Evolutionary conservation across 2,113 vertebrate genomes (phyloP), one percentile per base, ranked within the genome.

Genomic region (Pollachius pollachius): DNA sequence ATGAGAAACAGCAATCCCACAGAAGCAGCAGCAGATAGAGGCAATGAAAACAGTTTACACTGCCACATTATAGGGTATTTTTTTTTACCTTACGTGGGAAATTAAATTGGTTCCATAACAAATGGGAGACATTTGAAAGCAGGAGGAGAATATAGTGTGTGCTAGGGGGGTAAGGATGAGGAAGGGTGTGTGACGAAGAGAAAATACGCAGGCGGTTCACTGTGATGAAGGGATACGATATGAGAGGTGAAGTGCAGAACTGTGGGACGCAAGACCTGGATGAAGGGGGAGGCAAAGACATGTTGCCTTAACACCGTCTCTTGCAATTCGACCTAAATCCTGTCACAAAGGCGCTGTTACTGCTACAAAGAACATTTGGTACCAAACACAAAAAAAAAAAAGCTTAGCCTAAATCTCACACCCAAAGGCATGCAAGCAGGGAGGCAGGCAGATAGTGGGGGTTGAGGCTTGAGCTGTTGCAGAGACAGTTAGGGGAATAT

Each of bases 401-500:
- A 4, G 59, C 18, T 13, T 61, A 21, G 11, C 70, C 52, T 19
- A 80, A 82, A 84, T 83, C 79, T 77, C 60, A 59, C 70, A 82
- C 79, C 84, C 80, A 70, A 85, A 78, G 67, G 27, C 25, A 62
- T 21, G 13, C 61, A 62, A 8, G 62, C 62, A 30, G 25, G 16
- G 15, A 63, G 11, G 41, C 41, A 64, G n/a, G 15, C 23, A 18
- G 54, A 8, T 2, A 16, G 12, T 56, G 52, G 52, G 11, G 27
- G 41, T 48, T 48, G 63, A 77, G 70, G 54, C 54, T 57, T 57
- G 17, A n/a, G 78, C 68, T 87, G 81, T 75, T 81, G 80, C 71
- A 75, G 11, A 77, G 59, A 71, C 71, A 77, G 71, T 84, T 68
- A 84, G 70, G 70, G 41, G 75, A 82, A 70, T 69, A 71, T 75